phyloP scores from a whole-genome alignment of 2,797 vertebrate genomes.

The Peromyscus nudipes region DNA sequence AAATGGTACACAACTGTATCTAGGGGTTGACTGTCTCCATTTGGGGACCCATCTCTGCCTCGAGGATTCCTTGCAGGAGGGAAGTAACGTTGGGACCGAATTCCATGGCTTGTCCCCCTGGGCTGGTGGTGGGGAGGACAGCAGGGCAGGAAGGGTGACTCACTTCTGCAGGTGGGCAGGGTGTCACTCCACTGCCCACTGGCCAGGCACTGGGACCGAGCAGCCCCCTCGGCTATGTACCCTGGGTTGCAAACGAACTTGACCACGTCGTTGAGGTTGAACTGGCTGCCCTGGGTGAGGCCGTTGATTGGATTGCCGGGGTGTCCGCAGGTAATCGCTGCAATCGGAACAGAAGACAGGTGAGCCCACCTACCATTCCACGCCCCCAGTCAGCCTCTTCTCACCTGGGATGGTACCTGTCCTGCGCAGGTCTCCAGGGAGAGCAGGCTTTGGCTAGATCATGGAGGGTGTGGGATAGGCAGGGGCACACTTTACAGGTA shows the following conservation, averaged over 20 bases:
- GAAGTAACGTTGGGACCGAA: not conserved
- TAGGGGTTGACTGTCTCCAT: not conserved
- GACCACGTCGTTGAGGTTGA: slow-evolving; percentile 96
- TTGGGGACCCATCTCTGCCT: not conserved
- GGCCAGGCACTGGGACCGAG: slow-evolving; percentile 94
- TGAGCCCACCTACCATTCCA: not conserved
- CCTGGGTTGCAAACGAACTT: slow-evolving; percentile 95
- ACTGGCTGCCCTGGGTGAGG: slow-evolving; percentile 95
- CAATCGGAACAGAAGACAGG: slow-evolving; percentile 59
- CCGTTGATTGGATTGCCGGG: slow-evolving; percentile 96
- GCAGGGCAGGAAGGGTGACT: slow-evolving; percentile 81
- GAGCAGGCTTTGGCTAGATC: not conserved
- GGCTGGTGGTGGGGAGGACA: not conserved
- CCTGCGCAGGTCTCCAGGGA: not conserved
- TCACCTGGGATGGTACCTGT: not conserved
- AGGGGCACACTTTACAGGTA: not conserved
- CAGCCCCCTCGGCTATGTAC: slow-evolving; percentile 93
- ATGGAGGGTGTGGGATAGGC: not conserved
- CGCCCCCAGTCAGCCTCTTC: not conserved
- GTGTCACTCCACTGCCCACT: slow-evolving; percentile 97
- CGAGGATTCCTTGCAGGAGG: not conserved
- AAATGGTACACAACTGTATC: not conserved
- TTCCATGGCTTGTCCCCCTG: not conserved
- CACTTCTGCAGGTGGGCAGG: slow-evolving; percentile 95
- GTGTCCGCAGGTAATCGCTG: slow-evolving; percentile 98